phyloP scores from a whole-genome alignment of 2,113 vertebrate species.

The Glaucidium brasilianum region DNA sequence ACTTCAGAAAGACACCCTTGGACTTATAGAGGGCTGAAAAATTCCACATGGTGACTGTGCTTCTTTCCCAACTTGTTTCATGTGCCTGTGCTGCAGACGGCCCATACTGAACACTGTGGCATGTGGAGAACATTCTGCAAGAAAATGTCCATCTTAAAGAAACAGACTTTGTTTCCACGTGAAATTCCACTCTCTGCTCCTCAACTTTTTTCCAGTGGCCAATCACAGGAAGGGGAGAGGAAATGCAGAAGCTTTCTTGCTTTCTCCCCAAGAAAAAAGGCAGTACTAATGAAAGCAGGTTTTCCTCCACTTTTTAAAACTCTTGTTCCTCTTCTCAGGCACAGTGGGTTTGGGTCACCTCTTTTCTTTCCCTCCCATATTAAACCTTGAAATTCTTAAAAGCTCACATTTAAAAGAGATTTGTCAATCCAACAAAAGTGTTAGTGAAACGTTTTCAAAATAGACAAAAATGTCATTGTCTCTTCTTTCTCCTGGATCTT shows the following conservation, averaged over 20 bases:
- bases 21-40: neutral
- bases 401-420: neutral
- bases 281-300: neutral
- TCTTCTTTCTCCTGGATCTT: neutral
- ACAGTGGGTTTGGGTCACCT: neutral
- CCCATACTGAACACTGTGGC: neutral
- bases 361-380: neutral
- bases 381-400: neutral
- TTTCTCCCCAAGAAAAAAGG: neutral
- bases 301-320: neutral
- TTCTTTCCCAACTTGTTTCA: neutral
- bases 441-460: neutral
- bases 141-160: neutral
- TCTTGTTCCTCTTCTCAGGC: neutral
- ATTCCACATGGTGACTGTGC: rapidly evolving
- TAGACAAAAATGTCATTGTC: neutral
- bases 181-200: neutral
- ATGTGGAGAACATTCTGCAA: neutral
- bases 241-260: neutral
- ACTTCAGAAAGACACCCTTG: neutral
- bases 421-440: neutral
- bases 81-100: rapidly evolving
- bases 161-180: neutral
- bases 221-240: neutral
- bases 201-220: neutral